These are phyloP conservation scores for Mesoclemmys tuberculata DNA, from an alignment of 2,113 vertebrate species.

Conservation along the genomic window DNA sequence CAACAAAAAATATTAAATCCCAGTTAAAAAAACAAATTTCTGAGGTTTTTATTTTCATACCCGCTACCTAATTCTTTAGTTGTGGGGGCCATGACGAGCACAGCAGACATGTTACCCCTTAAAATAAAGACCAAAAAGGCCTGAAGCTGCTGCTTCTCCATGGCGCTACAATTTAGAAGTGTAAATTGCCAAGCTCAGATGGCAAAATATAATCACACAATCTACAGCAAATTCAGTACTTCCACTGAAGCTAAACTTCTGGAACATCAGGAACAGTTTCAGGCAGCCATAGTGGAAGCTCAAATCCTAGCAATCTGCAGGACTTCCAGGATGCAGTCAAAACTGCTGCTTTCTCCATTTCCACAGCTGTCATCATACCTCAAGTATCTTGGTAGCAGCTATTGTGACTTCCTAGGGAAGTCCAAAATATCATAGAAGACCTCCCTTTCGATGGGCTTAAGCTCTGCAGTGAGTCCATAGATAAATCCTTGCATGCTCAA, in stretches of 20 bases:
- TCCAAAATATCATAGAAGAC: no score
- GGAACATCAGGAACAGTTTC: neutral
- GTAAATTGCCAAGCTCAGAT: neutral
- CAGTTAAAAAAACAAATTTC: neutral
- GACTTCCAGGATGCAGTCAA: no score
- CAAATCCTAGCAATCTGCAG: neutral
- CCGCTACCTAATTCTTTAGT: neutral
- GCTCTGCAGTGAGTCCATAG: no score
- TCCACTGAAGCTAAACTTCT: no score
- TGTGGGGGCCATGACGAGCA: neutral
- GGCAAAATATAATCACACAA: neutral
- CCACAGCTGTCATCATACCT: no score
- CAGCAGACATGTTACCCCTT: neutral
- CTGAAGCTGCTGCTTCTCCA: neutral
- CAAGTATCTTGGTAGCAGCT: no score
- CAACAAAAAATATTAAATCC: neutral
- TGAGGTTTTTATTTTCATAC: neutral
- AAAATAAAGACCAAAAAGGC: neutral
- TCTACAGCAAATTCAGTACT: neutral
- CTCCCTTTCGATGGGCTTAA: no score
- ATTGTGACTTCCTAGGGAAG: no score
- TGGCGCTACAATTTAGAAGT: neutral
- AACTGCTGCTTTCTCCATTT: no score
- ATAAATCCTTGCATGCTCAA: no score
- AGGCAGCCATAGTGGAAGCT: neutral